Conservation (phyloP, 1,140 invertebrate genomes). For the Zaprionus capensis region DNA sequence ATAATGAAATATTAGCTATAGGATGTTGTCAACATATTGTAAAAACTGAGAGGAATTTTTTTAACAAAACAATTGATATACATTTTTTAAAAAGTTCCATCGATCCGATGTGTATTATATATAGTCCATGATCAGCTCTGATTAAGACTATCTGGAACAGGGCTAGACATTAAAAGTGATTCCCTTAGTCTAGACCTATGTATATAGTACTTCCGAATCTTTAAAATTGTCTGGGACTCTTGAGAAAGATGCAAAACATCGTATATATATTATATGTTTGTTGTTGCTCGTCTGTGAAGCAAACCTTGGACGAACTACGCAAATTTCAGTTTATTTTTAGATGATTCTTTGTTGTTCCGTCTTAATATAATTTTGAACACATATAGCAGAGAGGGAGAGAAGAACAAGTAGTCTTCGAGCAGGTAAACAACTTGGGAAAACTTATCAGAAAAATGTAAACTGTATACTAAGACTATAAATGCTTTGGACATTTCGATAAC, state of each 20-base stretch:
- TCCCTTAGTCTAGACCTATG: neutral
- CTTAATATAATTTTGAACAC: conserved; percentile 23
- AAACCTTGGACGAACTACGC: conserved; percentile 65
- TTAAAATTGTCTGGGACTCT: conserved; percentile 15
- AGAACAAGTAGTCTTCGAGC: neutral
- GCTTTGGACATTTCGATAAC: conserved; percentile 6
- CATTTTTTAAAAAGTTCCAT: neutral
- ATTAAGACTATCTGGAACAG: neutral
- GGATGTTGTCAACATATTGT: conserved; percentile 1
- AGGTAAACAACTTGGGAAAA: conserved; percentile 5
- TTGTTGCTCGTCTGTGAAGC: neutral
- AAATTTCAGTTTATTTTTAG: conserved; percentile 63
- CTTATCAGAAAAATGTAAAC: neutral
- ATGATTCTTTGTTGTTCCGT: conserved; percentile 32
- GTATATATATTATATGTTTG: conserved; percentile 5
- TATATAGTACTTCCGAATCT: neutral
- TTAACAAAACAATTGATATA: neutral
- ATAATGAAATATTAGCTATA: conserved; percentile 3
- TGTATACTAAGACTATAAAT: conserved; percentile 7
- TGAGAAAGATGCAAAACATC: conserved; percentile 15
- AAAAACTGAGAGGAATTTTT: conserved; percentile 1
- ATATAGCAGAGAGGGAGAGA: neutral
- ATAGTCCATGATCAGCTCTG: neutral
- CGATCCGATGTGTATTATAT: neutral
- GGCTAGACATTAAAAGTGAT: neutral